These are phyloP conservation scores for Hestina assimilis DNA, from an alignment of 1,140 invertebrate species.

Conservation along the genomic window DNA sequence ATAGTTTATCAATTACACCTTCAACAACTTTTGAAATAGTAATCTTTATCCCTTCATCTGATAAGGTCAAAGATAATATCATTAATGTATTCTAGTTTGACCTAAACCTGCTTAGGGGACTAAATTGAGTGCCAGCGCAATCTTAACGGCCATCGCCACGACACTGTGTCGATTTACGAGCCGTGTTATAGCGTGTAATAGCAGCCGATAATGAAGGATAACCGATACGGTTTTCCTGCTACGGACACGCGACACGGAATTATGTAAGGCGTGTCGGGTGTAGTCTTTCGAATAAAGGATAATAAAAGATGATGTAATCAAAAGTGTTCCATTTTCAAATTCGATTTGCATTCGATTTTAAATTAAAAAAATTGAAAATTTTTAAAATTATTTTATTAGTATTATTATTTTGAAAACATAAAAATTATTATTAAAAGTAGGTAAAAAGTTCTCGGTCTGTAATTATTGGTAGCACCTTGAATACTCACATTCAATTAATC, in stretches of 20 bases:
- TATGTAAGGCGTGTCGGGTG: not conserved
- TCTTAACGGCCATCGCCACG: conserved; percentile 44
- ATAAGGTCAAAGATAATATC: conserved; percentile 4
- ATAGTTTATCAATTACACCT: not conserved
- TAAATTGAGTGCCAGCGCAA: conserved; percentile 35
- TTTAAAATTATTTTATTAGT: too few relatives aligned
- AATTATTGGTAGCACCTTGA: too few relatives aligned
- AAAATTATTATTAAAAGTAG: too few relatives aligned
- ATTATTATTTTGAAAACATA: too few relatives aligned
- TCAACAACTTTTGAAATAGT: not conserved
- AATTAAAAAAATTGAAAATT: too few relatives aligned
- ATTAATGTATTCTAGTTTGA: conserved; percentile 14
- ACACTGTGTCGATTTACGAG: conserved; percentile 34
- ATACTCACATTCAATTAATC: conserved; percentile 11
- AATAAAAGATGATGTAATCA: too few relatives aligned
- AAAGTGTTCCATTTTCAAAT: too few relatives aligned
- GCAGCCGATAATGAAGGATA: conserved; percentile 25
- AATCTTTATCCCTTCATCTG: too few relatives aligned
- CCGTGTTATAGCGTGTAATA: conserved; percentile 46
- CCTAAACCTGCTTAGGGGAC: conserved; percentile 27
- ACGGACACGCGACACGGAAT: not conserved
- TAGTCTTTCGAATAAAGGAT: not conserved
- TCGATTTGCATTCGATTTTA: too few relatives aligned
- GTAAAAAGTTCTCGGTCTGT: too few relatives aligned
- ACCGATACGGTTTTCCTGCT: conserved; percentile 9